A percentile compares a stretch with the other conserved stretches of the same genome.
phyloP scores from a whole-genome alignment of 2,113 vertebrate species.

The Sinocyclocheilus anophthalmus region DNA sequence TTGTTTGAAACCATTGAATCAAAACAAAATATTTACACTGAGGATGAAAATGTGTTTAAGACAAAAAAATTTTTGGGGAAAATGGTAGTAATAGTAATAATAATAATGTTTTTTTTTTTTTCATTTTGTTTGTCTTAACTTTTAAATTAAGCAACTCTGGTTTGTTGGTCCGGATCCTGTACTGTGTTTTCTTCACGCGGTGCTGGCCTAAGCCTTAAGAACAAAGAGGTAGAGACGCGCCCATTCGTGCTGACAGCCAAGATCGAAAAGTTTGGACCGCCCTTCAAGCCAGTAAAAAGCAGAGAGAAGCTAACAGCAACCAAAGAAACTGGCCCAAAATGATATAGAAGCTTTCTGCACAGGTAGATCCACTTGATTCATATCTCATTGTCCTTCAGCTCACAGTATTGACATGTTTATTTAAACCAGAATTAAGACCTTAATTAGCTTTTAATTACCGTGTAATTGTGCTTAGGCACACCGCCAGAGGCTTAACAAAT shows the following conservation, averaged over 20 bases:
- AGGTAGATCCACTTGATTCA: constrained; percentile 27
- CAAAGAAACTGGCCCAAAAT: background rate
- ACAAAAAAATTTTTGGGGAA: background rate
- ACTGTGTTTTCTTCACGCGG: constrained; percentile 91
- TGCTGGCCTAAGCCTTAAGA: constrained; percentile 89
- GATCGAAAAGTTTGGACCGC: constrained; percentile 90
- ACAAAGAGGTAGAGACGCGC: constrained; percentile 94
- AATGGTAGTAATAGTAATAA: too few species aligned
- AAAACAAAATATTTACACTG: background rate
- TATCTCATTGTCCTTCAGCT: background rate
- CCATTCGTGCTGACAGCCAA: constrained; percentile 91
- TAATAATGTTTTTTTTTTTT: background rate
- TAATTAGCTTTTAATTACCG: background rate
- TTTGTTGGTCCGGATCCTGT: too few species aligned
- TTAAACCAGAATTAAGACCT: background rate
- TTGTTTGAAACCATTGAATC: background rate
- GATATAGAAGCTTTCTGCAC: constrained; percentile 57
- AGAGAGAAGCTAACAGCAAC: constrained; percentile 76
- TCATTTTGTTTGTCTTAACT: background rate
- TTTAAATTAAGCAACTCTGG: too few species aligned
- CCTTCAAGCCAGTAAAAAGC: constrained; percentile 88
- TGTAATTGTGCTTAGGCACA: constrained; percentile 78
- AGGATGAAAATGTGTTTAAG: background rate
- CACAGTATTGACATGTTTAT: background rate
- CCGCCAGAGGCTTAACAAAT: constrained; percentile 91